Base-by-base conservation (phyloP, 2,113 vertebrate species). In the Datnioides undecimradiatus region DNA sequence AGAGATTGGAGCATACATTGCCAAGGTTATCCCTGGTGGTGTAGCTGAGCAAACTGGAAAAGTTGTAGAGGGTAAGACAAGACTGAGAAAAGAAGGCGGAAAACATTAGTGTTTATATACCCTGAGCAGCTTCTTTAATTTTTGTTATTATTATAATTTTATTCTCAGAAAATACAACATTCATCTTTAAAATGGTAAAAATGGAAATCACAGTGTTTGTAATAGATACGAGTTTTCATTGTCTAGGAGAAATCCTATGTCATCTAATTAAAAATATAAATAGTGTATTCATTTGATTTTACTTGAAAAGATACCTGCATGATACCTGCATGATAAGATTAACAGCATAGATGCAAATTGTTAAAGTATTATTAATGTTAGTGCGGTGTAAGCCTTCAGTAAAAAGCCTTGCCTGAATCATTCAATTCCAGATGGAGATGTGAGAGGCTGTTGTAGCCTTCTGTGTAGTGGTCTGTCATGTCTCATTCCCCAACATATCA, bases 1-100 rank as follows among this genome's bases (percentile, higher is more conserved):
- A 82, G 97, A 99, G 93, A 98, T 96, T 71, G 98, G 98, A 93
- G 97, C 98, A 52, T 99, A 99, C 75, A 95, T 99, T 82, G 97
- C 97, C 83, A 98, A 96, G 88, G 95, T 99, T 80, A 92, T 97
- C 82, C 95, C 97, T 3, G 98, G 97, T 2, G 96, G 98, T 79
- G 94, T 90, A 27, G 97, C 97, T 27, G 98, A 99, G 83, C 96
- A 98, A 68, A 96, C 96, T 0, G 97, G 96, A 46, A 97, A 96
- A 88, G 91, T 99, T 51, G 73, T 95, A 25, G 98, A 99, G 94
- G 98, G 98, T 99, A 96, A 96, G 95, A 74, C 33, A 6, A 58
- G 3, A 58, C 70, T 52, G 10, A 71, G 6, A 64, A 43, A 52
- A 66, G 40, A 34, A 41, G 2, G 21, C 6, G 16, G 14, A 27